Base-by-base conservation (phyloP, 2,888 invertebrate species). In the Margaritifera margaritifera region DNA sequence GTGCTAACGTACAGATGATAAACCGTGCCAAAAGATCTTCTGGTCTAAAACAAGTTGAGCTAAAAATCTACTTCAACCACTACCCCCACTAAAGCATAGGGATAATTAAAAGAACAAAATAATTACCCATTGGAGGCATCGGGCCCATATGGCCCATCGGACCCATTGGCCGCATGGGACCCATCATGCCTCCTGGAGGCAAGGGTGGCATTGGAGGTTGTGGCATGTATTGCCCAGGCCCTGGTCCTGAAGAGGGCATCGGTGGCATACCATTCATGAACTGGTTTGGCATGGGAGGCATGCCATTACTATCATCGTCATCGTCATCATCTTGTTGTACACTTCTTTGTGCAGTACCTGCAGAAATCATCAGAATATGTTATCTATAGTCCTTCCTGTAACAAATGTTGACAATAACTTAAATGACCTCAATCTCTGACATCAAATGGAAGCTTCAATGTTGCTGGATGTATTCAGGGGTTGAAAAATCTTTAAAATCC, bases 121-220 rank as follows among this genome's bases (percentile, higher is more conserved):
- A 72, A 75, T 69, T 74, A 80, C 76, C 76, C 79, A 79, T 77
- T 65, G 68, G 72, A 52, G 69, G 69, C 72, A 72, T 68, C n/a
- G 62, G 69, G 69, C 80, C 80, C 81, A 81, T 81, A 31, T 74
- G 80, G 19, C 80, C 82, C 87, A 88, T 86, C 27, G 84, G 80
- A 18, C 84, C 84, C 82, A 83, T 84, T 19, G 78, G 84, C 8
- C 82, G 81, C 79, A 84, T 84, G 51, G 81, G 80, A 20, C 79
- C 84, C 83, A 85, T 84, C 4, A 80, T 54, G 75, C 71, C 66
- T 61, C 79, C 77, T 74, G 81, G 80, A 56, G 78, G 84, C 78
- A 84, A 81, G 15, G 78, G 81, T n/a, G 82, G 82, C 84, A 84
- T 82, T 18, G 77, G 80, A 1, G 81, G 80, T 66, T 74, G 73